phyloP scores from a whole-genome alignment of 2,113 vertebrate genomes.

The Orcinus orca region DNA sequence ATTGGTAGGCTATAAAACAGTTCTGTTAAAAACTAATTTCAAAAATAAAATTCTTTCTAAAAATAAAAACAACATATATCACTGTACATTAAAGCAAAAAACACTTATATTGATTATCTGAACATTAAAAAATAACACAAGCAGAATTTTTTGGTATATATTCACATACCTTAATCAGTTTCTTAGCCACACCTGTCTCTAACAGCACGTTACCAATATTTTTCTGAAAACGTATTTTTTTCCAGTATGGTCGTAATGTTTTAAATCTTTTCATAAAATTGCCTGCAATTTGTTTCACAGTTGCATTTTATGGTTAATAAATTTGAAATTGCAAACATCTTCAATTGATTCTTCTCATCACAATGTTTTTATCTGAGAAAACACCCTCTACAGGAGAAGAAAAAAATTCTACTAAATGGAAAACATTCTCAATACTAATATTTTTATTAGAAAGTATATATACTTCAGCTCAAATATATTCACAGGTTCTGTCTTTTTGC shows the following conservation, averaged over 20 bases:
- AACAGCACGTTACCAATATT: background rate
- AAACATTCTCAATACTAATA: background rate
- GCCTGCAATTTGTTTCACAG: background rate
- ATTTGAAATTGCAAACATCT: background rate
- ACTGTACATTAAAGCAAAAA: background rate
- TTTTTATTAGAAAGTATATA: background rate
- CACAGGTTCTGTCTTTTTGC: background rate
- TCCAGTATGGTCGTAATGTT: background rate
- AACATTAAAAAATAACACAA: background rate
- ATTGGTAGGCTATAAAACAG: background rate
- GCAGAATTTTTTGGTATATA: background rate
- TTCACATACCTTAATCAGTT: background rate
- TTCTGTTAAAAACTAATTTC: conserved; percentile 6
- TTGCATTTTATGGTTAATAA: background rate
- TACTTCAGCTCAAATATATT: background rate
- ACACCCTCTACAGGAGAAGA: background rate
- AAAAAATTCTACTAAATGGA: background rate
- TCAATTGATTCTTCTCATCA: background rate
- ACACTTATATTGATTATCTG: background rate
- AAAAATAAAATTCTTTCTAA: background rate
- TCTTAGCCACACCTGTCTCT: background rate
- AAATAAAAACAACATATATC: background rate
- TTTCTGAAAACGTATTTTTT: background rate
- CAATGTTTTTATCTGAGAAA: background rate
- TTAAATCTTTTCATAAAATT: background rate